Conservation (phyloP, 2,113 vertebrate genomes). For the Sinocyclocheilus anshuiensis region DNA sequence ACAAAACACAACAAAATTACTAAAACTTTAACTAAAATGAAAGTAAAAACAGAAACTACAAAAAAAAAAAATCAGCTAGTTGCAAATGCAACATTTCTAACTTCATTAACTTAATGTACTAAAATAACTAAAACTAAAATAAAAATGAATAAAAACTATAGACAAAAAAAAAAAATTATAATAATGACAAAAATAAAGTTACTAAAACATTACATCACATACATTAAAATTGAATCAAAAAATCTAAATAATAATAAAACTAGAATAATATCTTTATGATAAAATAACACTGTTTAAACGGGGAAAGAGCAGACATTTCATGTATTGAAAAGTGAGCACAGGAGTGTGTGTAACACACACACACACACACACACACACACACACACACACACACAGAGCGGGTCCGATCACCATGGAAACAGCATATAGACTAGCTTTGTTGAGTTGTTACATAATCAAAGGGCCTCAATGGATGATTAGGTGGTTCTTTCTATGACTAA, state of each 20-base stretch:
- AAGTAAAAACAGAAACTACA: neutral
- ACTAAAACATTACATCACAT: neutral
- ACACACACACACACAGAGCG: conserved; percentile 36
- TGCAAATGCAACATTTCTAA: too few relatives aligned
- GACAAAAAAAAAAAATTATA: neutral
- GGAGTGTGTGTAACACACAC: neutral
- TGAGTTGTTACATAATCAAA: conserved; percentile 47
- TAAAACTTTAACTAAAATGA: neutral
- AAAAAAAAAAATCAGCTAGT: too few relatives aligned
- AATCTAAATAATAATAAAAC: neutral
- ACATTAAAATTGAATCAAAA: neutral
- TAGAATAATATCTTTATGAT: neutral
- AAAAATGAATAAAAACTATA: neutral
- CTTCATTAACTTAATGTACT: too few relatives aligned
- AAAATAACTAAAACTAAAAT: too few relatives aligned
- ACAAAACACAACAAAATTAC: too few relatives aligned
- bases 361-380: neutral
- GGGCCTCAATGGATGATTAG: conserved; percentile 25
- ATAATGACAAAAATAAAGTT: neutral
- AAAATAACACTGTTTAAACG: neutral
- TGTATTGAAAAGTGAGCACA: conserved; percentile 31
- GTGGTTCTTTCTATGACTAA: conserved; percentile 17
- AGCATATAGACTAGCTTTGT: conserved; percentile 31
- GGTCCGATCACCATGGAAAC: conserved; percentile 40
- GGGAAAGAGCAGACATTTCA: neutral